A percentile compares a stretch with the other conserved stretches of the same genome.
phyloP scores from a whole-genome alignment of 2,888 invertebrate species.

The Odontomyia ornata region DNA sequence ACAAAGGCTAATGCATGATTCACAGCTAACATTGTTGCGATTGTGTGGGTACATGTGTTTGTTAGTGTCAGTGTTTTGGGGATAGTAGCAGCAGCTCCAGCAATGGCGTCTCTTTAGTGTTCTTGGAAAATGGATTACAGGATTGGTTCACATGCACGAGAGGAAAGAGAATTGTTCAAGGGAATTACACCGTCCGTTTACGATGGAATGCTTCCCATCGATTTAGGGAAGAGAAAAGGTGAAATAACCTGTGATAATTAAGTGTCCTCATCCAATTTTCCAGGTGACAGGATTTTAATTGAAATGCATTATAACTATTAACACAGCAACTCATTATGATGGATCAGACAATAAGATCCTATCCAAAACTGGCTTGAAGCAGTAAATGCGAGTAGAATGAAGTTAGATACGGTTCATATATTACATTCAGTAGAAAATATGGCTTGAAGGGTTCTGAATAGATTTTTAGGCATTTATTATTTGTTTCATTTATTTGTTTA shows the following conservation, averaged over 20 bases:
- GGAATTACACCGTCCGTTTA: background rate
- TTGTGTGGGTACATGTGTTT: background rate
- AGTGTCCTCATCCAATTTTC: constrained; percentile 7
- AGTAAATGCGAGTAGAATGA: too few relatives aligned
- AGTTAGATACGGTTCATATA: too few relatives aligned
- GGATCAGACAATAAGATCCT: too few relatives aligned
- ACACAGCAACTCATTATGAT: background rate
- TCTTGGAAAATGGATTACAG: background rate
- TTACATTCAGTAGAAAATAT: too few relatives aligned
- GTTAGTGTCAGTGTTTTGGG: background rate
- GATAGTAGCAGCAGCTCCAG: too few relatives aligned
- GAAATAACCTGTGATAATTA: constrained; percentile 6
- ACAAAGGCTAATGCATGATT: constrained; percentile 10
- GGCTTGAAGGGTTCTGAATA: too few relatives aligned
- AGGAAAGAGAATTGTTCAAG: background rate
- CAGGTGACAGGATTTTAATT: constrained; percentile 10
- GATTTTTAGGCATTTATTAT: too few relatives aligned
- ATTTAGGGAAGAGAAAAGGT: background rate
- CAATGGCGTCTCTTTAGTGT: background rate
- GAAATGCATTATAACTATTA: constrained; percentile 9
- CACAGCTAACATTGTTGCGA: background rate
- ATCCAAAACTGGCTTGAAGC: too few relatives aligned
- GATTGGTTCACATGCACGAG: background rate
- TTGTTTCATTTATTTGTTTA: too few relatives aligned
- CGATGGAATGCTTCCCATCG: background rate